phyloP scores from a whole-genome alignment of 2,888 invertebrate genomes.

The Megamerina dolium region DNA sequence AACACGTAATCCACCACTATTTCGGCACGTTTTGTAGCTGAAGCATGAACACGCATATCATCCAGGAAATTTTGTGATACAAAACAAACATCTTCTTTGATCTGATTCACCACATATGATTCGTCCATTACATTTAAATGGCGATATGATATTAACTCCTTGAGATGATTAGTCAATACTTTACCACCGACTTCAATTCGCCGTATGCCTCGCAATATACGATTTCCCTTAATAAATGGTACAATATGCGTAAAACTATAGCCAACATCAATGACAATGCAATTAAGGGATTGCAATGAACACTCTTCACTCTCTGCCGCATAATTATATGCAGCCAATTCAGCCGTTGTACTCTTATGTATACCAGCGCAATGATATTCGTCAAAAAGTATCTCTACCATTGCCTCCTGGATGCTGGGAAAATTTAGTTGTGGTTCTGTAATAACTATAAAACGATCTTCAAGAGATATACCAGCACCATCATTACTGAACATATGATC shows the following conservation, averaged over 20 bases:
- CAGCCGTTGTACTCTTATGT: conserved; percentile 72
- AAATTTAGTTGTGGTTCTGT: conserved; percentile 96
- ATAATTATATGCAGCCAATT: conserved; percentile 64
- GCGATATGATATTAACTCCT: conserved; percentile 92
- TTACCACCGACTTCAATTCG: conserved; percentile 96
- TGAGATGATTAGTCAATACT: conserved; percentile 91
- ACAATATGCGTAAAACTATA: conserved; percentile 94
- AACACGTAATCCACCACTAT: conserved; percentile 87
- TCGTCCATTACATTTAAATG: conserved; percentile 99
- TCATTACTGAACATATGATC: conserved; percentile 89
- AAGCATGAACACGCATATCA: conserved; percentile 68
- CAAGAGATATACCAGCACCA: conserved; percentile 69
- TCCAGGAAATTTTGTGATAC: conserved; percentile 76
- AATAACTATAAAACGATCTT: conserved; percentile 73
- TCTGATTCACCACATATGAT: conserved; percentile 96
- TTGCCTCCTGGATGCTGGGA: conserved; percentile 83
- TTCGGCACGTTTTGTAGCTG: conserved; percentile 57
- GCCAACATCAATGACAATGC: conserved; percentile 86
- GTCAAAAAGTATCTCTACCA: conserved; percentile 95
- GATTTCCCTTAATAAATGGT: conserved; percentile 78
- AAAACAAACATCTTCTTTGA: conserved; percentile 95
- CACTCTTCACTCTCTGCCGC: conserved; percentile 51
- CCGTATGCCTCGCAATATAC: conserved; percentile 63
- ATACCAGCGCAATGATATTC: conserved; percentile 88
- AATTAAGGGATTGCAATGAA: conserved; percentile 55